Percentiles rank a stretch among this genome's conserved stretches.
Evolutionary conservation across 2,888 invertebrate genomes (phyloP).

Genomic region (Mylabris sibirica): DNA sequence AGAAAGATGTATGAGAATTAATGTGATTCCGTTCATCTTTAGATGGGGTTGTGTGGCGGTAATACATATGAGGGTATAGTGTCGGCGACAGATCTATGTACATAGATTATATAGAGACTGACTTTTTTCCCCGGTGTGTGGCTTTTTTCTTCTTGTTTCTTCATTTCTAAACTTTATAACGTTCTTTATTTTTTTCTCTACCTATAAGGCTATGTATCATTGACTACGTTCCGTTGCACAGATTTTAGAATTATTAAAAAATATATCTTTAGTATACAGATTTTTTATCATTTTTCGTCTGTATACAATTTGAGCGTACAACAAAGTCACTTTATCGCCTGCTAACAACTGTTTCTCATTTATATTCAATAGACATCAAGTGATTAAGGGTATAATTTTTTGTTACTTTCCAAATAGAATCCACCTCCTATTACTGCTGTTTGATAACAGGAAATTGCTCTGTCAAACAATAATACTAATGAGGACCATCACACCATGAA

Average conservation of each 20-base stretch:
- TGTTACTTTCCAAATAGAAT: background rate
- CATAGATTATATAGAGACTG: constrained; percentile 1
- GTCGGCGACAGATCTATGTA: background rate
- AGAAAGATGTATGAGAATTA: constrained; percentile 4
- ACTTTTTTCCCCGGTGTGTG: constrained; percentile 1
- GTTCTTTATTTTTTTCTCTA: background rate
- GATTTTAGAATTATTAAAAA: constrained; percentile 20
- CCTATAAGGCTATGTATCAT: constrained; percentile 31
- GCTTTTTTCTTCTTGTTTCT: constrained; percentile 10
- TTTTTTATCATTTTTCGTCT: no score
- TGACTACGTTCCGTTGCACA: constrained; percentile 18
- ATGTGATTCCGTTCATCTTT: background rate
- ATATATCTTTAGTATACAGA: constrained; percentile 17
- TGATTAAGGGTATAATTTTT: background rate
- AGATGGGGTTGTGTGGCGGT: background rate
- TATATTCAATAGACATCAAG: background rate
- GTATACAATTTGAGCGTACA: background rate
- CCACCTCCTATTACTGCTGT: background rate
- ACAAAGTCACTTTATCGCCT: background rate
- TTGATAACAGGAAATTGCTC: background rate
- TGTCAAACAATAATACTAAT: background rate
- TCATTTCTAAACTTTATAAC: constrained; percentile 3
- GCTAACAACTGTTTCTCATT: background rate
- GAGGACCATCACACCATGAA: background rate
- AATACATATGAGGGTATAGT: constrained; percentile 2